A percentile compares a stretch with the other conserved stretches of the same genome.
phyloP scores from a whole-genome alignment of 2,113 vertebrate genomes.

The Etheostoma cragini region DNA sequence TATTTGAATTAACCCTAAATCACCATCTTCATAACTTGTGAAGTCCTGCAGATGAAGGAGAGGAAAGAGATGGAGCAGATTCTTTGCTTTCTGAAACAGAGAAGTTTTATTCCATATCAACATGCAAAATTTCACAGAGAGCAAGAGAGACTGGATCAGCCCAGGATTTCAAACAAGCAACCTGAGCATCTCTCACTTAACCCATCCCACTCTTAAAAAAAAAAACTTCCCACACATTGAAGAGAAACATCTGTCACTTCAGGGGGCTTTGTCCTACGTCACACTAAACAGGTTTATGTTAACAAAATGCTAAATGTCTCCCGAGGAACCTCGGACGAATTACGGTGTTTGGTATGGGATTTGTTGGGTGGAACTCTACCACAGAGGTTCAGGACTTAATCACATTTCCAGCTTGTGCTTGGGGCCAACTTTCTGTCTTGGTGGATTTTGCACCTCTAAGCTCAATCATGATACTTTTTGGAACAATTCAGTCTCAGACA shows the following conservation, averaged over 20 bases:
- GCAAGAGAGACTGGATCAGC: conserved; percentile 41
- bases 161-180: conserved; percentile 67
- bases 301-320: conserved; percentile 77
- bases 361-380: conserved; percentile 60
- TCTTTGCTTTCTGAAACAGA: conserved; percentile 47
- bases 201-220: not conserved
- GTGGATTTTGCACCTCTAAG: conserved; percentile 62
- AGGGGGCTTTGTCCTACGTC: conserved; percentile 69
- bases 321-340: conserved; percentile 61
- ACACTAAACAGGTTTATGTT: conserved; percentile 81
- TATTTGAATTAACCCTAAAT: conserved; percentile 46
- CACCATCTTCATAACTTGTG: conserved; percentile 23
- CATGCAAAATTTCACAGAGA: conserved; percentile 44
- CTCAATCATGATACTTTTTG: conserved; percentile 58
- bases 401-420: conserved; percentile 69
- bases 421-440: conserved; percentile 64
- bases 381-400: conserved; percentile 70
- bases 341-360: conserved; percentile 46
- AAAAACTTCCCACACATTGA: conserved; percentile 63
- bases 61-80: conserved; percentile 14
- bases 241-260: conserved; percentile 79
- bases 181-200: conserved; percentile 44
- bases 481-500: conserved; percentile 32
- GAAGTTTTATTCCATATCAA: conserved; percentile 30
- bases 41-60: conserved; percentile 11